Conservation (phyloP, 2,113 vertebrate species). For the Bucco capensis region DNA sequence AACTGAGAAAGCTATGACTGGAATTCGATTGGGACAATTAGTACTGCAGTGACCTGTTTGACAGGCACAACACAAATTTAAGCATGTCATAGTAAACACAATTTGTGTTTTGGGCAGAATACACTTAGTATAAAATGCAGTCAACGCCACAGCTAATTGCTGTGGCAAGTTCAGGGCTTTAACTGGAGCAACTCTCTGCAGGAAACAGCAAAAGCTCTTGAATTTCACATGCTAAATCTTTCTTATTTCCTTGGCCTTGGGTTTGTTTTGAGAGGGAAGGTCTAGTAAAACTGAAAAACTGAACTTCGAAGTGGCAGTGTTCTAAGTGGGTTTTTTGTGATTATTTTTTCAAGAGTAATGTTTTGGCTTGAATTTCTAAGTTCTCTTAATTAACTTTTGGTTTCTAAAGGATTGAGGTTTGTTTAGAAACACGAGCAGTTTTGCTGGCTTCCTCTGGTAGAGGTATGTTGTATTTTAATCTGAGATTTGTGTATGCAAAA, state of each 20-base stretch:
- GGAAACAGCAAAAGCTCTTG: background rate
- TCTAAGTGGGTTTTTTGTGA: background rate
- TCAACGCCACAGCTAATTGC: background rate
- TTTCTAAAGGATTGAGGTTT: background rate
- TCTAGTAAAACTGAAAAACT: background rate
- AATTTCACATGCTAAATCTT: background rate
- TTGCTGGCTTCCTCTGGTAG: background rate
- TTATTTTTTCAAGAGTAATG: background rate
- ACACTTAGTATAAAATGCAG: background rate
- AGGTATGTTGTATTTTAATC: background rate
- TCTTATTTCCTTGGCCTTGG: background rate
- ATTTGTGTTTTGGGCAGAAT: background rate
- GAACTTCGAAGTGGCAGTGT: background rate
- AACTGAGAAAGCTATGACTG: accelerated
- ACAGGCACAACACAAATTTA: accelerated
- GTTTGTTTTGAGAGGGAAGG: background rate
- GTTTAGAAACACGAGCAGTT: background rate
- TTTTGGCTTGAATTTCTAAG: background rate
- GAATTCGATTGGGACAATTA: accelerated
- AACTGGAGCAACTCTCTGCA: background rate
- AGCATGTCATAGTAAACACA: accelerated
- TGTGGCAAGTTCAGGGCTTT: background rate
- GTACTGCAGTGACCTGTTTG: background rate
- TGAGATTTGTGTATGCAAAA: background rate
- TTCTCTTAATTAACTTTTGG: background rate